These are phyloP conservation scores for Nesogale talazaci DNA, from an alignment of 2,113 vertebrate species.

Conservation along the genomic window DNA sequence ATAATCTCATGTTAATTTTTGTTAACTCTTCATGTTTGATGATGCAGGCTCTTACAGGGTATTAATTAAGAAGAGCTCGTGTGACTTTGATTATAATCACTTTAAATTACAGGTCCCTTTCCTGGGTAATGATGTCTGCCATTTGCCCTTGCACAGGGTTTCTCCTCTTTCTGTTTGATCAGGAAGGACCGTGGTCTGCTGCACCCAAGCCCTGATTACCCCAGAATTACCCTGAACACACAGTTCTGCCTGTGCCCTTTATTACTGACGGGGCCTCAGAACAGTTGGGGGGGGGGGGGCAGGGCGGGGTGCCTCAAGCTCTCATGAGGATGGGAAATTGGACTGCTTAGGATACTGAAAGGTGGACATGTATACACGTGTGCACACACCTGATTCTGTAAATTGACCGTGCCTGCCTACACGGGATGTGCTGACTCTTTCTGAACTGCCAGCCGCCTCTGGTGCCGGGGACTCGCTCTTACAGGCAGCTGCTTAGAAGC, in stretches of 20 bases:
- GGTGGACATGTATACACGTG: background rate
- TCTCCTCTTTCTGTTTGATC: slow-evolving; percentile 35
- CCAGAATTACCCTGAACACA: slow-evolving; percentile 30
- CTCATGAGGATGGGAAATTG: background rate
- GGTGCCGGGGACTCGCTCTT: background rate
- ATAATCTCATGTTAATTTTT: slow-evolving; percentile 66
- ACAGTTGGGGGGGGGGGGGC: background rate
- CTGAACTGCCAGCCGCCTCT: background rate
- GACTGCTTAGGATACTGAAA: background rate
- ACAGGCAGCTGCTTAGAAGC: background rate
- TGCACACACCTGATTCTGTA: background rate
- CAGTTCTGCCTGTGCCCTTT: background rate
- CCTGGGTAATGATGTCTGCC: slow-evolving; percentile 68
- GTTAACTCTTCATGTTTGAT: slow-evolving; percentile 70
- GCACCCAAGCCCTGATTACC: slow-evolving; percentile 23
- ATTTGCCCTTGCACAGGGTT: slow-evolving; percentile 9
- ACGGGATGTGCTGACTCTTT: background rate
- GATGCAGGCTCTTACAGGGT: slow-evolving; percentile 34
- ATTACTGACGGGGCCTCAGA: slow-evolving; percentile 2
- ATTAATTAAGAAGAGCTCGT: slow-evolving; percentile 76
- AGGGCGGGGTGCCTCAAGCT: background rate
- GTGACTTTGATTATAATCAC: slow-evolving; percentile 62
- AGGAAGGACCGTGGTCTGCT: slow-evolving; percentile 15
- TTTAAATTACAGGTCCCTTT: slow-evolving; percentile 62
- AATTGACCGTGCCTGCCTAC: background rate